A percentile compares a stretch with the other conserved stretches of the same genome.
phyloP scores from a whole-genome alignment of 2,113 vertebrate species.

The Noturus placidus region DNA sequence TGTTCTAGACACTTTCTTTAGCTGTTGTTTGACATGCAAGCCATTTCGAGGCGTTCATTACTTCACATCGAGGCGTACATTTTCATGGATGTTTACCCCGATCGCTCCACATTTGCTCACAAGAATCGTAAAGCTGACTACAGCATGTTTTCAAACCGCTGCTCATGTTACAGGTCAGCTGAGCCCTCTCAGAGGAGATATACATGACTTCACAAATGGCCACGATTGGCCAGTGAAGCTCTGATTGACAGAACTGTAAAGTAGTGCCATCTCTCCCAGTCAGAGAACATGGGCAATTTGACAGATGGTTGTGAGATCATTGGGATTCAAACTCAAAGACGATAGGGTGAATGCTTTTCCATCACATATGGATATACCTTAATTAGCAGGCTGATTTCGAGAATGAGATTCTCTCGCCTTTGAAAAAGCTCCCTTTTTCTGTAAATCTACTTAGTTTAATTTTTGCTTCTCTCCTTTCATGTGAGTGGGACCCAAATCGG shows the following conservation, averaged over 20 bases:
- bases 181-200: neutral
- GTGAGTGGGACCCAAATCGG: conserved; percentile 49
- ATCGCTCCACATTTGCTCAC: no score
- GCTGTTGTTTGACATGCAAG: neutral
- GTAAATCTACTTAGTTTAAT: conserved; percentile 64
- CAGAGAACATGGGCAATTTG: neutral
- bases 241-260: neutral
- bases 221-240: neutral
- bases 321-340: neutral
- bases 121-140: neutral
- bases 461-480: conserved; percentile 64
- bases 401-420: conserved; percentile 23
- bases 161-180: neutral
- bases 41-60: no score
- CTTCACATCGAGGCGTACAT: neutral
- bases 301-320: neutral
- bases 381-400: conserved; percentile 38
- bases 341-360: neutral
- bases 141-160: neutral
- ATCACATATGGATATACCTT: conserved; percentile 17
- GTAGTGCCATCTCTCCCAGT: neutral
- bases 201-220: neutral
- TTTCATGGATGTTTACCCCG: neutral
- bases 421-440: conserved; percentile 46
- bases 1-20: neutral